phyloP scores from a whole-genome alignment of 2,113 vertebrate species.

The Tonatia bakeri region DNA sequence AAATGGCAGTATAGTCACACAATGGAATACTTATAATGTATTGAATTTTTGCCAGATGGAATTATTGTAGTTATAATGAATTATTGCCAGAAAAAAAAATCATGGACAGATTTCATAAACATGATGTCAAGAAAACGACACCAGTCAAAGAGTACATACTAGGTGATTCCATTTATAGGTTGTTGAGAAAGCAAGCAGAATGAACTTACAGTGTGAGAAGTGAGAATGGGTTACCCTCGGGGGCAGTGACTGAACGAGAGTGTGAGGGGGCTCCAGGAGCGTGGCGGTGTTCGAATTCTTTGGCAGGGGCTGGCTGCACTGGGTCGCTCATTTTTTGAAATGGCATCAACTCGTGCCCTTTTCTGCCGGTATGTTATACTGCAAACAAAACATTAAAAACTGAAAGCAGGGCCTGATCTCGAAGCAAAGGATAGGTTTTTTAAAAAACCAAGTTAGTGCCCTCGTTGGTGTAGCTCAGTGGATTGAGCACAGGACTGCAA shows the following conservation, averaged over 20 bases:
- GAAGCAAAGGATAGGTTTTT: neutral
- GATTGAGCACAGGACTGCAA: too few relatives aligned
- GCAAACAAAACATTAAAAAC: neutral
- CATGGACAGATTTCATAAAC: neutral
- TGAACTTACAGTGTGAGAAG: neutral
- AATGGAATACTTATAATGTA: neutral
- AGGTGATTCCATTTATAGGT: neutral
- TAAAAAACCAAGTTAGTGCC: neutral
- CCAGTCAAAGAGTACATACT: neutral
- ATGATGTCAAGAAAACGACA: neutral
- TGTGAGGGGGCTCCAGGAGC: neutral
- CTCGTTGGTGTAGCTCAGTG: too few relatives aligned
- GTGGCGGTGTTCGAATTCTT: neutral
- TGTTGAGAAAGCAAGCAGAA: neutral
- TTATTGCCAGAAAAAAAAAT: neutral
- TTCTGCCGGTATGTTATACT: neutral
- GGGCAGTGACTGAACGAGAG: neutral
- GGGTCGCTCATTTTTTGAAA: neutral
- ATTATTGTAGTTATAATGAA: neutral
- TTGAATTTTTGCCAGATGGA: neutral
- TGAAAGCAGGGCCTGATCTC: neutral
- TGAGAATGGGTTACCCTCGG: neutral
- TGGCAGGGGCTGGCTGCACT: accelerated
- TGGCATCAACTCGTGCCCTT: accelerated
- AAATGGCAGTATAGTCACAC: neutral